Conservation (phyloP, 2,113 vertebrate genomes). For the Verasper variegatus region DNA sequence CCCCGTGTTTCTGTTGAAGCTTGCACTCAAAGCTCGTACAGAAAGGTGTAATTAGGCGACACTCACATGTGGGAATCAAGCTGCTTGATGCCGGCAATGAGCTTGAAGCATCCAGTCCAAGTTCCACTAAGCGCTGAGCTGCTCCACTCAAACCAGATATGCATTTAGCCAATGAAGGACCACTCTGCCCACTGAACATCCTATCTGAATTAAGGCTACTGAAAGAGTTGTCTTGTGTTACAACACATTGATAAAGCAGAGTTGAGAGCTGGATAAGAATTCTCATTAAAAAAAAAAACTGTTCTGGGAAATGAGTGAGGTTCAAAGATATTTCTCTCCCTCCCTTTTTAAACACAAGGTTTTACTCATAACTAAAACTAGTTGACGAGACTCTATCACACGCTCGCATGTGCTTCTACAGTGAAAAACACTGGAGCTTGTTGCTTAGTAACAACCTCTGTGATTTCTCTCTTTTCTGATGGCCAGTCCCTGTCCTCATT, state of each 20-base stretch:
- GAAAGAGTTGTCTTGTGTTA: background rate
- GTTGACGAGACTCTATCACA: slow-evolving; percentile 20
- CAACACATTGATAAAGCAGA: too few species aligned
- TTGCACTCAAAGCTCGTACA: slow-evolving; percentile 4
- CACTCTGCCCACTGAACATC: background rate
- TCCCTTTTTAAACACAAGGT: background rate
- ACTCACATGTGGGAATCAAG: slow-evolving; percentile 2
- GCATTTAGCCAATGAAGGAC: background rate
- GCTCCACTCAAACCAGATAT: slow-evolving; percentile 18
- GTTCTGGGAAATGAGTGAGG: background rate
- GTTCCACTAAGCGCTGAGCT: slow-evolving; percentile 1
- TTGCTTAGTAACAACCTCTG: slow-evolving; percentile 75
- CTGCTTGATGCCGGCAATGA: slow-evolving; percentile 23
- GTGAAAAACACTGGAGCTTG: slow-evolving; percentile 48
- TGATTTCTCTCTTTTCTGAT: slow-evolving; percentile 26
- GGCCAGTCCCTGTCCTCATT: slow-evolving; percentile 58
- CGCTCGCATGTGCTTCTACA: background rate
- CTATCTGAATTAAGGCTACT: background rate
- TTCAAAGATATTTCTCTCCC: slow-evolving; percentile 2
- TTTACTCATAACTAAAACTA: slow-evolving; percentile 3
- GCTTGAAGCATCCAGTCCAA: background rate
- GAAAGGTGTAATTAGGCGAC: slow-evolving; percentile 24
- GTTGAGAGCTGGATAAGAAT: background rate
- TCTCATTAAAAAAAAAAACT: background rate
- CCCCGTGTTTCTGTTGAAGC: background rate